Evolutionary conservation across 2,797 vertebrate species (phyloP), one percentile per base, ranked within the genome.

Genomic region (Pelodytes ibericus): DNA sequence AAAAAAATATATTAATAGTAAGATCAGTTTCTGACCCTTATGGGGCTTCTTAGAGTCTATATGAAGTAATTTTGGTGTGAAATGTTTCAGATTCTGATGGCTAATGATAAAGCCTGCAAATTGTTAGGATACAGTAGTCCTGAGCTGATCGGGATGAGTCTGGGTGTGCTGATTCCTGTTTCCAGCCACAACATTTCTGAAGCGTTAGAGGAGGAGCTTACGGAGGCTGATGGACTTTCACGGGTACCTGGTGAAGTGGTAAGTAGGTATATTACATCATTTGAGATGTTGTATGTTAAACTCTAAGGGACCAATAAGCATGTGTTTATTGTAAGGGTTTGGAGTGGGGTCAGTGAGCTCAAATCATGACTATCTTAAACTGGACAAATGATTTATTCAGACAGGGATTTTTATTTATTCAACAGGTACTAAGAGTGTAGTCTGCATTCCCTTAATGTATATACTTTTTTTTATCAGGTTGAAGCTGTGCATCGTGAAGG

Each of bases 51-150:
- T n/a, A n/a, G n/a, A n/a, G n/a, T n/a, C n/a, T 36, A 36, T 36
- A 36, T 36, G 4, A 10, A 4, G 41, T 44, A 6, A 3, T 49
- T 53, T 61, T 30, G 31, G n/a, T n/a, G n/a, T n/a, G n/a, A n/a
- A n/a, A n/a, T n/a, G n/a, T n/a, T n/a, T n/a, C 15, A 98, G 97
- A 93, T 99, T 86, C 80, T 95, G 20, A 91, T 95, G 71, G 94
- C 91, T 74, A 97, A 95, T 58, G 90, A 96, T 71, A 89, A 89
- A 85, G 96, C 96, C 3, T 94, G 92, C 85, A 91, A 85, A 67
- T 83, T 98, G 57, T 92, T 98, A 83, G 94, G 94, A 49, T 93
- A 89, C 72, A 88, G 86, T n/a, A 81, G 87, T 58, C 74, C 85
- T 15, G 93, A 94, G 25, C 81, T 99, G 76, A 92, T 95, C 75